Base-by-base conservation (phyloP, 2,888 invertebrate genomes). In the Resseliella maxima region DNA sequence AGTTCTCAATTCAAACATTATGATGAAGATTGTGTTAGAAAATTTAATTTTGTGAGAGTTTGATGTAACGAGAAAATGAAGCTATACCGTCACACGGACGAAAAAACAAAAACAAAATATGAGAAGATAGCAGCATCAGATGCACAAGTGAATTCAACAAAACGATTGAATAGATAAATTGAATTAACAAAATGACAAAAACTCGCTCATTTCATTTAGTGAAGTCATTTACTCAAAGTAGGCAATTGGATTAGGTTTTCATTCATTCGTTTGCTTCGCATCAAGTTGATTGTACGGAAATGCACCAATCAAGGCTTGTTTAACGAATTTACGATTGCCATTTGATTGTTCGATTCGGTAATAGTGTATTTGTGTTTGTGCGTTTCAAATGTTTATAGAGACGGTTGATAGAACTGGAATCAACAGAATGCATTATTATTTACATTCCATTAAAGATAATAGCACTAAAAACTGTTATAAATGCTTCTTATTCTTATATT, bases 281-380 rank as follows among this genome's bases (percentile, higher is more conserved):
- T n/a, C n/a, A n/a, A n/a, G 12, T 72, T 31, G 72, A 72, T 72
- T 72, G 31, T 15, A 72, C 72, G 72, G 72, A 72, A 72, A 72
- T 72, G 72, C 72, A 72, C 72, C 18, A 72, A 72, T 72, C 72
- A 72, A 72, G 72, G 31, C 72, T 72, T 72, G 15, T 72, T 72
- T 72, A 72, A 72, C 31, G 72, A 72, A 72, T 72, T 72, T 31
- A 72, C 72, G 72, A 72, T 72, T 59, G 59, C 27, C 59, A 24
- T 59, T 59, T 59, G 59, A 59, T 72, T 72, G 27, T 72, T 72
- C 31, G 15, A 72, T 72, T 50, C 46, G 72, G 35, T 35, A 2
- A 21, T n/a, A 50, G 18, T 18, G 12, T 15, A 50, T 50, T 8
- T 50, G 18, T n/a, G 31, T 35, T 72, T 5, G 35, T 59, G 41